A percentile compares a stretch with the other conserved stretches of the same genome.
Evolutionary conservation across 2,113 vertebrate genomes (phyloP).

Genomic region (Garra rufa): DNA sequence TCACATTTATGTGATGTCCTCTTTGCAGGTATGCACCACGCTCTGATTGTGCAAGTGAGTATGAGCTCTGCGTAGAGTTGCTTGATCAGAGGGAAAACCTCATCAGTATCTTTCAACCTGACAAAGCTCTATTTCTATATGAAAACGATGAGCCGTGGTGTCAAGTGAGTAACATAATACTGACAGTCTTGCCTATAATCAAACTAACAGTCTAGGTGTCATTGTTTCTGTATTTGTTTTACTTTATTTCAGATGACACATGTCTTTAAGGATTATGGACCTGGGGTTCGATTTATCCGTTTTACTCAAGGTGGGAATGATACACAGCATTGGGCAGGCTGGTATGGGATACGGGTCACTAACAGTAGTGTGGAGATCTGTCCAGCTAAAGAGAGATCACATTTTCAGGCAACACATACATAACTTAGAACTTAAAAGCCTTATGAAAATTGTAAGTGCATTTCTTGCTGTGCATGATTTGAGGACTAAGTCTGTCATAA

Average conservation of each 20-base stretch:
- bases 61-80: conserved; percentile 69
- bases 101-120: conserved; percentile 61
- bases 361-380: conserved; percentile 86
- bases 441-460: no score
- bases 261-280: conserved; percentile 85
- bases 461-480: no score
- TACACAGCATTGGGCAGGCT: conserved; percentile 88
- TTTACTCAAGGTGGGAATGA: conserved; percentile 89
- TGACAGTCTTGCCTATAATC: not conserved
- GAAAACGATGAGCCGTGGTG: conserved; percentile 73
- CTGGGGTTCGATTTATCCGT: conserved; percentile 83
- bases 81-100: conserved; percentile 60
- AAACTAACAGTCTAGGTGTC: not conserved
- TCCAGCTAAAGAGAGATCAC: no score
- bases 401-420: no score
- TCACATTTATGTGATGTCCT: not conserved
- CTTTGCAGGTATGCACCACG: conserved; percentile 74
- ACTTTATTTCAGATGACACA: conserved; percentile 78
- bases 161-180: conserved; percentile 59
- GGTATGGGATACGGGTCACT: conserved; percentile 89
- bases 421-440: no score
- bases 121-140: conserved; percentile 63
- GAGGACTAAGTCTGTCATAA: no score
- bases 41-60: conserved; percentile 70
- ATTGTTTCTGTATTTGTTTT: not conserved